Evolutionary conservation across 2,113 vertebrate genomes (phyloP), one percentile per base, ranked within the genome.

Genomic region (Hippocampus guttulatus): DNA sequence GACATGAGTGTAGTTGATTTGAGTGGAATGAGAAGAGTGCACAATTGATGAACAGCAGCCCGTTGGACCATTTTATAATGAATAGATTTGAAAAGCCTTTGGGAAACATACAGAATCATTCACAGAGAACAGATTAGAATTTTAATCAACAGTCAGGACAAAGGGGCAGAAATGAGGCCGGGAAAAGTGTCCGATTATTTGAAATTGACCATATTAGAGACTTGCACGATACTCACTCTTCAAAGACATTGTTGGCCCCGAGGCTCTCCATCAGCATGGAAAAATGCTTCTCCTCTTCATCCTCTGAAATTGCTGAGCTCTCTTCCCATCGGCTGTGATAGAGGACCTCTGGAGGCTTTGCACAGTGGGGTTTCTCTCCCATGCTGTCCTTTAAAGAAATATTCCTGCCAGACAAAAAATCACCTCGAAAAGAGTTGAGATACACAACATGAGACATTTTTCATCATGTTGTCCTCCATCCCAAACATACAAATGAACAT

Each of bases 221-320:
- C 30, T 30, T 60, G 54, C 6, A 20, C 1, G 21, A 2, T 43
- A 93, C 95, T 95, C 91, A 97, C 96, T 96, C 93, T 84, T 96
- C 91, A 81, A 96, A 91, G 78, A 94, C 72, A 0, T 82, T 94
- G 67, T 90, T 92, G 54, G 93, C 94, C 72, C 95, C 96, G 5
- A 99, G 91, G 23, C 62, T 91, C 66, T 95, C 93, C 93, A 97
- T 94, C 11, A 98, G 89, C 88, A 86, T 85, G 74, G 88, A 87
- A 81, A 98, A 98, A 68, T 95, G 93, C 45, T 91, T 87, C 76
- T 95, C 95, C 27, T 97, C 94, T 0, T 93, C 93, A 6, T 93
- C 90, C 51, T 92, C 85, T 23, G 30, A 40, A 23, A 55, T 76
- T 5, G 45, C 76, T 40, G 54, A 1, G 3, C 15, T 80, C 63